Conservation (phyloP, 2,888 invertebrate genomes). For the Ophion ellenae region DNA sequence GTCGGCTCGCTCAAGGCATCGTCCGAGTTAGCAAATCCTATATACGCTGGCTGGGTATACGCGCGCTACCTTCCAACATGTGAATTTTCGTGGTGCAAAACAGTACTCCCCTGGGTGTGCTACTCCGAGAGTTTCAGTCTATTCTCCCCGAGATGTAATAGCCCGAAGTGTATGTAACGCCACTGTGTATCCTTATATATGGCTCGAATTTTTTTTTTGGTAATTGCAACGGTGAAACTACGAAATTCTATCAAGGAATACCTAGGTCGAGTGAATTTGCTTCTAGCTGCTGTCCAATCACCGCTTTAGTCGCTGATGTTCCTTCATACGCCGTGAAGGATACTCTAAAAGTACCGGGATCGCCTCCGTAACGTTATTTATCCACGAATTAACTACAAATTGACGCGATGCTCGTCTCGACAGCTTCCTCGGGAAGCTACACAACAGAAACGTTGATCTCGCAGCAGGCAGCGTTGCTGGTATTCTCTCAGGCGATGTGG, state of each 20-base stretch:
- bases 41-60: conserved; percentile 40
- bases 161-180: conserved; percentile 32
- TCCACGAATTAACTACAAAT: neutral
- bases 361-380: neutral
- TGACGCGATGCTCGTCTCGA: neutral
- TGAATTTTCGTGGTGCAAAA: conserved; percentile 55
- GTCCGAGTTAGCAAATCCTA: conserved; percentile 64
- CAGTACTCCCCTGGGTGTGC: conserved; percentile 53
- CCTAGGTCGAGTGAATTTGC: conserved; percentile 5
- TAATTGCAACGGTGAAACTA: conserved; percentile 12
- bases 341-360: neutral
- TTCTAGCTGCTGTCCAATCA: neutral
- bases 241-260: conserved; percentile 27
- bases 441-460: neutral
- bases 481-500: neutral
- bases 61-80: conserved; percentile 38
- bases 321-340: neutral
- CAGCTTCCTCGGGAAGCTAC: neutral
- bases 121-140: conserved; percentile 35
- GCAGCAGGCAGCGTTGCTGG: neutral
- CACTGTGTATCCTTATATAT: conserved; percentile 44
- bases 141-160: conserved; percentile 28
- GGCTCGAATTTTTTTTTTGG: conserved; percentile 17
- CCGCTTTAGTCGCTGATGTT: neutral
- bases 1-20: conserved; percentile 67